Percentiles rank a stretch among this genome's conserved stretches.
Conservation (phyloP, 1,140 invertebrate species). For the Portunus trituberculatus region DNA sequence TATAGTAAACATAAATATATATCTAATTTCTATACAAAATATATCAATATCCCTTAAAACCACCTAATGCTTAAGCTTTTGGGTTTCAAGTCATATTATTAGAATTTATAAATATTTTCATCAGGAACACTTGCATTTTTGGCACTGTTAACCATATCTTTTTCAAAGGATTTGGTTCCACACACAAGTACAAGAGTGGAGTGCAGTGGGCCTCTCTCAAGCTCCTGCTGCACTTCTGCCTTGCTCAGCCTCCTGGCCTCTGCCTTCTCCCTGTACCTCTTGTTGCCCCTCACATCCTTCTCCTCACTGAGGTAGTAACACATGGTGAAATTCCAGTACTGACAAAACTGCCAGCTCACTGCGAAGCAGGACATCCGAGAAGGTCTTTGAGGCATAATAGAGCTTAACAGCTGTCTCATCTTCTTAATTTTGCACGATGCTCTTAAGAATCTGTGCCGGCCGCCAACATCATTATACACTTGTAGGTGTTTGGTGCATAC, state of each 20-base stretch:
- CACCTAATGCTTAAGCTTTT: too few species aligned
- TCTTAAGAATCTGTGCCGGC: slow-evolving; percentile 85
- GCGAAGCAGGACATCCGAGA: slow-evolving; percentile 83
- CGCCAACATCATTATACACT: slow-evolving; percentile 84
- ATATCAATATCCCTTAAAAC: too few species aligned
- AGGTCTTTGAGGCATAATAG: slow-evolving; percentile 83
- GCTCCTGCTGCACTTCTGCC: slow-evolving; percentile 76
- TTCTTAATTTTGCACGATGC: slow-evolving; percentile 84
- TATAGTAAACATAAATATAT: too few species aligned
- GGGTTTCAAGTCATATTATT: not conserved
- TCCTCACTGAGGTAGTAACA: slow-evolving; percentile 83
- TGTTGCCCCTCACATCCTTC: slow-evolving; percentile 75
- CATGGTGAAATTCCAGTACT: slow-evolving; percentile 86
- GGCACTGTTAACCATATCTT: slow-evolving; percentile 80
- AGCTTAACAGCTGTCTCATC: slow-evolving; percentile 84
- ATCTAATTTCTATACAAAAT: too few species aligned
- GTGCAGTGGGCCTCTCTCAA: slow-evolving; percentile 69
- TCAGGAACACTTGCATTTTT: slow-evolving; percentile 77
- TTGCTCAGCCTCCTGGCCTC: slow-evolving; percentile 76
- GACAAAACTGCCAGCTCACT: slow-evolving; percentile 82
- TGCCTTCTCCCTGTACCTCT: slow-evolving; percentile 78
- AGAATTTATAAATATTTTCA: slow-evolving; percentile 77
- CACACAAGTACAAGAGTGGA: slow-evolving; percentile 80
- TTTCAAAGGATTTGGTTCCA: slow-evolving; percentile 81
- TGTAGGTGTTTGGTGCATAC: slow-evolving; percentile 81